Conservation (phyloP, 37 sponge, comb jelly and placozoan genomes). For the Halichondria panicea region DNA sequence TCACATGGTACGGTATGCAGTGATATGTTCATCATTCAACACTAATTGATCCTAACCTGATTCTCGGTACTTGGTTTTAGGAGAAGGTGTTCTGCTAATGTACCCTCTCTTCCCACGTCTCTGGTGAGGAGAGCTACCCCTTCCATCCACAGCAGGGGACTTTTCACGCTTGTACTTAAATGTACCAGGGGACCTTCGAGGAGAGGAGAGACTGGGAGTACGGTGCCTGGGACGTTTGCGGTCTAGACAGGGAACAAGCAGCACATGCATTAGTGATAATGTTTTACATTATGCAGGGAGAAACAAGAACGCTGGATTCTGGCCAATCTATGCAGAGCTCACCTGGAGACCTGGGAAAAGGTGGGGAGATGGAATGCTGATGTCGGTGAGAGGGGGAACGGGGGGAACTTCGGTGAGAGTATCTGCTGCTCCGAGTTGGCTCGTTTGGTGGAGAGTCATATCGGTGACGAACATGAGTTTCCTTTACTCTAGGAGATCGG, state of each 20-base stretch:
- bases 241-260: not conserved
- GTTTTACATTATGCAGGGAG: too few species aligned
- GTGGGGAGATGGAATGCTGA: constrained; percentile 21
- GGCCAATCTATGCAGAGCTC: too few species aligned
- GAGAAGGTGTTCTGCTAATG: constrained; percentile 21
- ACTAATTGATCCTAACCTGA: too few species aligned
- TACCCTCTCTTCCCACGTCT: constrained; percentile 1
- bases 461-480: constrained; percentile 23
- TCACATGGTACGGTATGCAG: too few species aligned
- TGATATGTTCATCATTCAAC: too few species aligned
- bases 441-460: constrained; percentile 50
- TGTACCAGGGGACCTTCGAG: constrained; percentile 13
- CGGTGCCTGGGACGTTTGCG: constrained; percentile 3
- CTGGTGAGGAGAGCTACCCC: constrained; percentile 12
- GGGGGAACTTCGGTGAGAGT: constrained; percentile 6
- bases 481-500: too few species aligned
- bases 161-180: not conserved
- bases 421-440: constrained; percentile 7
- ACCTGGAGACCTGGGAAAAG: not conserved
- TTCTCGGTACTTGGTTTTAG: constrained; percentile 14
- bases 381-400: constrained; percentile 30
- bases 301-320: too few species aligned
- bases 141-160: constrained; percentile 18
- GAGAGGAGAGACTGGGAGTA: constrained; percentile 16
- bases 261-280: not conserved